phyloP scores from a whole-genome alignment of 2,113 vertebrate genomes.

The Pycnonotus jocosus region DNA sequence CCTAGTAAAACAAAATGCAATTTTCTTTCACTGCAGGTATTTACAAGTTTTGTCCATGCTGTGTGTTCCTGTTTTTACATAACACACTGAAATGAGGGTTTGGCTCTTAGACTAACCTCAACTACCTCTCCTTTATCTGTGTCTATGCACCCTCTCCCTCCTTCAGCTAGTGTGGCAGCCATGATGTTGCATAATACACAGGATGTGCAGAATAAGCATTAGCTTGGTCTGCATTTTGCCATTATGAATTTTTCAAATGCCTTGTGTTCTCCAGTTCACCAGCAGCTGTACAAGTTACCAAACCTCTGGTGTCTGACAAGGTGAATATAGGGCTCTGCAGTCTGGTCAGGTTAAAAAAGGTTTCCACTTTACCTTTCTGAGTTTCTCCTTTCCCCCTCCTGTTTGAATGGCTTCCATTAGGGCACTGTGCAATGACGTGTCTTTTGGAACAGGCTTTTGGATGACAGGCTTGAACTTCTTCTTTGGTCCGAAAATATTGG shows the following conservation, averaged over 20 bases:
- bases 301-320: neutral
- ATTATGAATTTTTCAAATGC: neutral
- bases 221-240: neutral
- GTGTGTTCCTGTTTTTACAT: neutral
- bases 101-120: neutral
- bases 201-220: neutral
- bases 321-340: neutral
- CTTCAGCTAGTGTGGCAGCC: neutral
- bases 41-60: neutral
- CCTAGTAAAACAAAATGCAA: neutral
- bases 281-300: neutral
- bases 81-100: neutral
- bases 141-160: neutral
- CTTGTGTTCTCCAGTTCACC: neutral
- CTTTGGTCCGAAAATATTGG: constrained; percentile 84
- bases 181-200: neutral
- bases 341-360: neutral
- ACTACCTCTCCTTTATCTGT: neutral
- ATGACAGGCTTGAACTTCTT: constrained; percentile 86
- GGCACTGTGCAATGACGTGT: constrained; percentile 82
- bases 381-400: constrained; percentile 77
- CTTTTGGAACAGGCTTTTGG: constrained; percentile 80
- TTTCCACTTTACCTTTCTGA: constrained; percentile 83
- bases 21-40: neutral
- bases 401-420: constrained; percentile 94